These are phyloP conservation scores for Abrostola tripartita DNA, from an alignment of 2,888 invertebrate species.

Conservation along the genomic window DNA sequence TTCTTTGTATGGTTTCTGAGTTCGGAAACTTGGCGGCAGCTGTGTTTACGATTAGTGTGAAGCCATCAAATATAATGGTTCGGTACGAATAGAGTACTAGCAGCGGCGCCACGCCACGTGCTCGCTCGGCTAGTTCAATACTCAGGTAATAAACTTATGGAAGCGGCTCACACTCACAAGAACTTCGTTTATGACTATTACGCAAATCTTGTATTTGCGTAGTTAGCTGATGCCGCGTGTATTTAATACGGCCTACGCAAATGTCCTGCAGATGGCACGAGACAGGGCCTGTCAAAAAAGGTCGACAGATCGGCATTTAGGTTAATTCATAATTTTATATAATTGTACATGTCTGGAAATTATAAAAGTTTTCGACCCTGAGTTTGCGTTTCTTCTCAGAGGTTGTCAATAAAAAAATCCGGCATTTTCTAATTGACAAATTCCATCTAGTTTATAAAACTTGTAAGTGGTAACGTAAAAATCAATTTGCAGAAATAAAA, in stretches of 20 bases:
- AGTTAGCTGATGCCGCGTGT: neutral
- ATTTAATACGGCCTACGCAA: neutral
- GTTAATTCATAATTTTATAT: no score
- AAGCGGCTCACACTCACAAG: neutral
- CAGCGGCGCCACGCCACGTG: conserved; percentile 32
- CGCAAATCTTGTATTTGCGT: neutral
- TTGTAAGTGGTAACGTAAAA: no score
- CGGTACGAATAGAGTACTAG: conserved; percentile 20
- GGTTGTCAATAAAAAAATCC: no score
- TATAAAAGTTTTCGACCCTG: no score
- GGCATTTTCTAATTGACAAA: no score
- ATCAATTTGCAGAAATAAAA: no score
- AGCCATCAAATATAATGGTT: conserved; percentile 45
- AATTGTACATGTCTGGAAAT: no score
- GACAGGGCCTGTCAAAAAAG: no score
- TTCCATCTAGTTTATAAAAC: no score
- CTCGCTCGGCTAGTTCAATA: conserved; percentile 13
- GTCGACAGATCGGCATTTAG: no score
- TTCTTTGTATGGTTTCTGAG: conserved; percentile 22
- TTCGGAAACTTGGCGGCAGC: conserved; percentile 36
- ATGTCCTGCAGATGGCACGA: no score
- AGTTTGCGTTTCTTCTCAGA: no score
- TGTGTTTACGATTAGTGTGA: conserved; percentile 46
- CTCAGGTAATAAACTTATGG: conserved; percentile 19
- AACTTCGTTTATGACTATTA: conserved; percentile 2